phyloP scores from a whole-genome alignment of 2,888 invertebrate genomes.

The Tribolium freemani region DNA sequence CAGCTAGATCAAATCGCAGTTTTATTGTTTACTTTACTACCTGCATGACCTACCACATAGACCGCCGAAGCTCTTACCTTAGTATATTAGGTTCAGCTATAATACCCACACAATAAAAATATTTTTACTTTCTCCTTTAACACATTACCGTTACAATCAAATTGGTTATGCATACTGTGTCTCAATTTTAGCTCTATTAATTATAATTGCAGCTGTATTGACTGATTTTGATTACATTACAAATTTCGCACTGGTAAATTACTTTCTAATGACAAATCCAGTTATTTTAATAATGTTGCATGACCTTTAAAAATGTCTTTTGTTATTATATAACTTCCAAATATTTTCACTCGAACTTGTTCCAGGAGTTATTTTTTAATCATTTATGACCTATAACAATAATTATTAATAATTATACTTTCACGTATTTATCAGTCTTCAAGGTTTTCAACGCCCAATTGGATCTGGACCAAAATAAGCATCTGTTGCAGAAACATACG shows the following conservation, averaged over 20 bases:
- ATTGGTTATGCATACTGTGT: neutral
- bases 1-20: too few species aligned
- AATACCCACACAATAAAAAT: neutral
- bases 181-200: neutral
- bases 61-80: neutral
- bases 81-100: neutral
- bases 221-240: neutral
- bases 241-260: neutral
- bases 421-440: slow-evolving; percentile 11
- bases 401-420: slow-evolving; percentile 2
- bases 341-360: neutral
- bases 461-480: neutral
- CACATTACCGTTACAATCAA: neutral
- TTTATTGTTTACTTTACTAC: neutral
- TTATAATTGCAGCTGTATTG: neutral
- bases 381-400: neutral
- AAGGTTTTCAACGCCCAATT: slow-evolving; percentile 5
- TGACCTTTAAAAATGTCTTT: neutral
- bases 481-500: neutral
- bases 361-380: neutral
- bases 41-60: neutral
- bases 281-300: neutral
- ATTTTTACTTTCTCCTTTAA: neutral
- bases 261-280: neutral
- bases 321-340: neutral